Evolutionary conservation across 2,113 vertebrate genomes (phyloP).

Genomic region (Macrotis lagotis): DNA sequence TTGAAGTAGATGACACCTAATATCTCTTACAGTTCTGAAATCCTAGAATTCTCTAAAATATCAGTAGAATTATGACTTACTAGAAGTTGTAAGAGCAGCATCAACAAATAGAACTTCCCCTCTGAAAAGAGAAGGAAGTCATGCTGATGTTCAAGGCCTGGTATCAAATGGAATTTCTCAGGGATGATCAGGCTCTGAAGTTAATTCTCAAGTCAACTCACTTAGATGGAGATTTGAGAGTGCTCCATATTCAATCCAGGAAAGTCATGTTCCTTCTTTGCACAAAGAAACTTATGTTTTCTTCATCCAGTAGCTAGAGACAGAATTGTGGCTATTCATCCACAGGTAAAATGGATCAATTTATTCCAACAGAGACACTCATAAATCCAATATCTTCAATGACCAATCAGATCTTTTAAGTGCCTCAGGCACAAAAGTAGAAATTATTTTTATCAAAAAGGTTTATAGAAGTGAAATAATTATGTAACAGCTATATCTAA

Average conservation of each 20-base stretch:
- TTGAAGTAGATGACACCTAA: background rate
- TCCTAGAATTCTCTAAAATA: background rate
- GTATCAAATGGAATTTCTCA: background rate
- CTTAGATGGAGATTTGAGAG: background rate
- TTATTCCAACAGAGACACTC: conserved; percentile 23
- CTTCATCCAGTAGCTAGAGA: background rate
- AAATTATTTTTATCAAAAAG: conserved; percentile 21
- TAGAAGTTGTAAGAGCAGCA: background rate
- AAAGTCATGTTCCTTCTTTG: background rate
- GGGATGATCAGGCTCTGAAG: background rate
- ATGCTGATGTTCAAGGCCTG: background rate
- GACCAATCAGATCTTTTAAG: conserved; percentile 24
- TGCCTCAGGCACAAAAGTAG: conserved; percentile 14
- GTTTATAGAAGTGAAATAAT: conserved; percentile 48
- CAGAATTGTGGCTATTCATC: background rate
- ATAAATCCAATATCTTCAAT: conserved; percentile 38
- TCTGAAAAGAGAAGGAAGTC: background rate
- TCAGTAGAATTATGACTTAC: background rate
- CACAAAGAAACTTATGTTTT: background rate
- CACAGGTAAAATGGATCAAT: conserved; percentile 40
- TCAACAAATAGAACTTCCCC: background rate
- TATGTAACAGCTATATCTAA: conserved; percentile 60
- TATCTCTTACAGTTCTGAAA: background rate
- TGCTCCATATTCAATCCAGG: background rate
- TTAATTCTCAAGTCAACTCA: background rate